Evolutionary conservation across 2,113 vertebrate genomes (phyloP), one percentile per base, ranked within the genome.

Genomic region (Thinocorus orbignyianus): DNA sequence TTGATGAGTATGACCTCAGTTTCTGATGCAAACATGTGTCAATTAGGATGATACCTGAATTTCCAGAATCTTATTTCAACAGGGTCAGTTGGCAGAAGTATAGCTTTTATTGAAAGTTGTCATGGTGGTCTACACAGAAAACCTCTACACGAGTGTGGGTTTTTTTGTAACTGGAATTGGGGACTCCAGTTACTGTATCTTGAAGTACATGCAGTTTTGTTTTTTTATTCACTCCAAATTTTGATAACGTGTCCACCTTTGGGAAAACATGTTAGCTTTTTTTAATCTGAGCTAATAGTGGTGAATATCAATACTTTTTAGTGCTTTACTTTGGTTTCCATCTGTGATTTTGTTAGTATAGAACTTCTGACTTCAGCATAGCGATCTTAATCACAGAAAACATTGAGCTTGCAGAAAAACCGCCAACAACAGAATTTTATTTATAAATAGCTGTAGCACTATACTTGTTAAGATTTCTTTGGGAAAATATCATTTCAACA

Each of bases 391-490:
- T 83, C 33, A n/a, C 18, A 77, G 72, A 73, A 93, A 88, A 61
- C 22, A 35, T 20, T 54, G 51, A 90, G 60, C 60, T 88, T 13
- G 13, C 25, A 70, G 51, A 81, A 70, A 37, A 88, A 31, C 58
- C 80, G 41, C 90, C 68, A 88, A 18, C 51, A 66, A 49, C 48
- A 69, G 22, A 49, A 70, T 81, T 81, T 54, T 49, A 62, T 86
- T 90, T 93, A 83, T 88, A 90, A 90, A 70, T 90, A 92, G 51
- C n/a, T 71, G 31, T 80, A 88, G 83, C 91, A 42, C 66, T 94
- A 26, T 51, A 64, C 42, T 51, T 66, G 30, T 92, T 86, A 86
- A 70, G 37, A 73, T 70, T 93, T 92, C 49, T 61, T 73, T 48
- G 33, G 28, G 49, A 88, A 93, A 73, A 70, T 57, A 80, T 17